Base-by-base conservation (phyloP, 2,113 vertebrate genomes). In the Tapirus terrestris region DNA sequence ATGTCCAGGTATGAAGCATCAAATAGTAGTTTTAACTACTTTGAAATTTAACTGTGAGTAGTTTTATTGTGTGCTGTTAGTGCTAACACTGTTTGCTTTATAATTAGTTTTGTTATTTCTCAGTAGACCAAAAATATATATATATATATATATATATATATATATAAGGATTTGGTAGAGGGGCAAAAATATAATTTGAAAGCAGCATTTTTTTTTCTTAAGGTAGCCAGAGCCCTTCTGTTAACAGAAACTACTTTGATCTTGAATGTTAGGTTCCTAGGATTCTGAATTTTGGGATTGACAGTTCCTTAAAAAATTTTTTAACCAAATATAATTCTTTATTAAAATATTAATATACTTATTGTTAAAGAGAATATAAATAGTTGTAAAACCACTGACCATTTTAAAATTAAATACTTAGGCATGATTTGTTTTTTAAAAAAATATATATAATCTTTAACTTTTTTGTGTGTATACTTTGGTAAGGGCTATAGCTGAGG, bases 281-380 rank as follows among this genome's bases (percentile, higher is more conserved):
- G 33, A 58, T 84, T 92, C 63, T 84, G 21, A 84, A 70, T 92
- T 89, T 86, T 13, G 73, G n/a, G 25, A 68, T 65, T 33, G 31
- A 65, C 36, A 45, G 8, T 77, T 91, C 60, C 45, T 87, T 89
- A 18, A 89, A 72, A 63, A 82, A 17, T 43, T n/a, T 87, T 79
- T 27, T 70, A 96, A 77, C 1, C 45, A 81, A 86, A 80, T 82
- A 29, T 33, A 90, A 43, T 81, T 95, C 23, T 73, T 68, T 72
- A 45, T 77, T 77, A 82, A 96, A 73, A 70, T 87, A 76, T 29
- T 73, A 51, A 20, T 85, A 53, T 60, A 31, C 25, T 92, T 89
- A 39, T 2, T 89, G 27, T 68, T 81, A 45, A 88, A 96, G 63
- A n/a, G 72, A 90, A 80, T 93, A 96, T 17, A 79, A 80, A 20